phyloP scores from a whole-genome alignment of 2,113 vertebrate species.

The Engystomops pustulosus region DNA sequence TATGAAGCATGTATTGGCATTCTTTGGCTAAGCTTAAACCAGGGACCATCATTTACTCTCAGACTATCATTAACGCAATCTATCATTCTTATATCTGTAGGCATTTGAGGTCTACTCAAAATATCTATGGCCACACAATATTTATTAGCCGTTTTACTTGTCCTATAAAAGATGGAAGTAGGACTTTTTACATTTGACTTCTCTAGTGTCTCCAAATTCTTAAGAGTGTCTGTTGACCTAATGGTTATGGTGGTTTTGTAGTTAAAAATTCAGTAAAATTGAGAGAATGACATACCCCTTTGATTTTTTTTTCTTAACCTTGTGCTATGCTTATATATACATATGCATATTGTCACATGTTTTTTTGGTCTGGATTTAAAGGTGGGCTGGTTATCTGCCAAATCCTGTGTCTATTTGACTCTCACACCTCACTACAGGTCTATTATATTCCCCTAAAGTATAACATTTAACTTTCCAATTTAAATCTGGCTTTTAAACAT shows the following conservation, averaged over 20 bases:
- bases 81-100: neutral
- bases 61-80: neutral
- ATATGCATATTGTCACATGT: constrained; percentile 60
- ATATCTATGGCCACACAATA: neutral
- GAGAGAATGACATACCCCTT: too few species aligned
- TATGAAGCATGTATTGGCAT: too few species aligned
- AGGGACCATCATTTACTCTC: too few species aligned
- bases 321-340: neutral
- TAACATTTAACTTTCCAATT: constrained; percentile 69
- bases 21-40: too few species aligned
- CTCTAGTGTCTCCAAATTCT: neutral
- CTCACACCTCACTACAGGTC: constrained; percentile 69
- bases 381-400: constrained; percentile 71
- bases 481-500: constrained; percentile 71
- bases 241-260: neutral
- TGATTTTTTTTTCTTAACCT: neutral
- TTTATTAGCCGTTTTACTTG: neutral
- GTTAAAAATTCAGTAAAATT: neutral
- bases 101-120: neutral
- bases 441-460: constrained; percentile 72
- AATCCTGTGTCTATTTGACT: constrained; percentile 72
- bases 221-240: neutral
- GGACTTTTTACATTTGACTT: neutral
- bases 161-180: neutral
- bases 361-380: constrained; percentile 69